A percentile compares a stretch with the other conserved stretches of the same genome.
Conservation (phyloP, 2,888 invertebrate species). For the Sphaerophoria rueppellii region DNA sequence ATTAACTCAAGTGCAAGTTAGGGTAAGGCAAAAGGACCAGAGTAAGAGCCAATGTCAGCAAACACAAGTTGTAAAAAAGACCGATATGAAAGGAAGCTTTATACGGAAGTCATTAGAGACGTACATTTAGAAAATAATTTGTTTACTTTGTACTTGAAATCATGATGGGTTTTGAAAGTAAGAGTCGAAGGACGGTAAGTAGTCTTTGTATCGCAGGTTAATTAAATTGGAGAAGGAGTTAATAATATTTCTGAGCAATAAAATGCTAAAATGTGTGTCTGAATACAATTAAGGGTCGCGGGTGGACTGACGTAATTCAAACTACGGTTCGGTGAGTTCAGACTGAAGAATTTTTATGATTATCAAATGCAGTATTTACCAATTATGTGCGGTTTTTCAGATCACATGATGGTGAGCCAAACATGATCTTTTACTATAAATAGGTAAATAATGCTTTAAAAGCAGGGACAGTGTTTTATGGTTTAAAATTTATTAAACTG, state of each 20-base stretch:
- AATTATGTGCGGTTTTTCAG: background rate
- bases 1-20: constrained; percentile 71
- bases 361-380: background rate
- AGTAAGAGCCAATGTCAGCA: constrained; percentile 9
- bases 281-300: no score
- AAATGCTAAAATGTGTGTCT: constrained; percentile 10
- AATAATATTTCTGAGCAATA: constrained; percentile 23
- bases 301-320: no score
- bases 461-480: no score
- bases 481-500: no score
- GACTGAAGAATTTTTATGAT: background rate
- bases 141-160: constrained; percentile 69
- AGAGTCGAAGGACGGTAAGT: constrained; percentile 21
- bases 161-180: constrained; percentile 43
- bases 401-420: no score
- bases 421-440: no score
- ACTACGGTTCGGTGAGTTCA: constrained; percentile 4
- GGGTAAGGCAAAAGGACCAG: constrained; percentile 39
- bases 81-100: constrained; percentile 52
- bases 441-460: no score
- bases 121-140: constrained; percentile 71
- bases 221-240: constrained; percentile 18
- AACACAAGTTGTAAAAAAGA: background rate
- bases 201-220: constrained; percentile 4
- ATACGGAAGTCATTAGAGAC: constrained; percentile 65